A percentile compares a stretch with the other conserved stretches of the same genome.
Conservation (phyloP, 2,797 vertebrate species). For the Adrianichthys oophorus region DNA sequence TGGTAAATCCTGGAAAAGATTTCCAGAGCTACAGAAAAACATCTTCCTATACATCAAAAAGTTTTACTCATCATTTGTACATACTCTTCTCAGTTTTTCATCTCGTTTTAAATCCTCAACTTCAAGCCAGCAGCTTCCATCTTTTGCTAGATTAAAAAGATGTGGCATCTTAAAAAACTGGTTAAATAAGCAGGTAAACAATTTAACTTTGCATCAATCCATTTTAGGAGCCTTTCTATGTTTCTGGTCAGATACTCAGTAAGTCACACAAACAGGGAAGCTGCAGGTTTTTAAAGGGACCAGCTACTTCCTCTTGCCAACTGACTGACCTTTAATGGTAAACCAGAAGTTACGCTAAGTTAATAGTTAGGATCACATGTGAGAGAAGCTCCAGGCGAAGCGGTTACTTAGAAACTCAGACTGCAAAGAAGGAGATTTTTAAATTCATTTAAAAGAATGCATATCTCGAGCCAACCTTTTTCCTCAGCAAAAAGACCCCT, state of each 20-base stretch:
- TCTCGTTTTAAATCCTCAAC: neutral
- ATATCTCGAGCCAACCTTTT: slow-evolving; percentile 4
- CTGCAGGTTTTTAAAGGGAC: slow-evolving; percentile 17
- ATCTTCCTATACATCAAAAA: no score
- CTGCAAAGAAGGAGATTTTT: no score
- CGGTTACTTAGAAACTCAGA: neutral
- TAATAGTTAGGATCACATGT: neutral
- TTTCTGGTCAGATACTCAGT: no score
- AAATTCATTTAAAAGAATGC: no score
- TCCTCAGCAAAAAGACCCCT: slow-evolving; percentile 11
- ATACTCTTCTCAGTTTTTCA: neutral
- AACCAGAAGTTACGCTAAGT: slow-evolving; percentile 18
- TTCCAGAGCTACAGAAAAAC: no score
- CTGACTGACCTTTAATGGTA: slow-evolving; percentile 31
- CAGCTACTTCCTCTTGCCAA: slow-evolving; percentile 23
- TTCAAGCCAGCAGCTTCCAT: neutral
- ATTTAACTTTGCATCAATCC: no score
- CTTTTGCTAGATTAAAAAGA: slow-evolving; percentile 1
- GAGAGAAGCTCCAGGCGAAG: neutral
- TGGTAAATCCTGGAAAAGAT: no score
- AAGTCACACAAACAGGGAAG: slow-evolving; percentile 3
- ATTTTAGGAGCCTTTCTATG: no score
- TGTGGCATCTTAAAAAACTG: neutral
- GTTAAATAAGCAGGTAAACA: neutral
- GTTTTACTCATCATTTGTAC: neutral